Percentiles rank a stretch among this genome's conserved stretches.
Evolutionary conservation across 2,113 vertebrate species (phyloP).

Genomic region (Rhabdornis inornatus): DNA sequence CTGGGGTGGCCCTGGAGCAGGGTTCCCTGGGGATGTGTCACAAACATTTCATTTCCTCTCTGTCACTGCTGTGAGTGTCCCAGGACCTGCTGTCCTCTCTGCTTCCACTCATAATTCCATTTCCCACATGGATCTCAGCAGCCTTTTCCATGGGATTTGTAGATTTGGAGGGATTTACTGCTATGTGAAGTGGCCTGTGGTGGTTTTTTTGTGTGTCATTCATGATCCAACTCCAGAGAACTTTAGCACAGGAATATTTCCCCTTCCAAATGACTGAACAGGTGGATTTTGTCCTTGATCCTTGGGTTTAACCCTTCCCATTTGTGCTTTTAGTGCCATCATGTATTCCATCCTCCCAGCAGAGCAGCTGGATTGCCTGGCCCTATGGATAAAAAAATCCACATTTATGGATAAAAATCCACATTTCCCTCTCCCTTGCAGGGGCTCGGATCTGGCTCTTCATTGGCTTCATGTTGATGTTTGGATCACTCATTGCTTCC

Average conservation of each 20-base stretch:
- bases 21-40: background rate
- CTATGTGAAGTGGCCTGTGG: fast-evolving
- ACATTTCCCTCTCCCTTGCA: background rate
- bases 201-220: background rate
- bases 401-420: background rate
- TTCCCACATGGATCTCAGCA: background rate
- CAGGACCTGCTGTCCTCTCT: background rate
- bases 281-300: background rate
- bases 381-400: background rate
- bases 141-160: background rate
- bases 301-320: background rate
- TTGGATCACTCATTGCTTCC: conserved; percentile 89
- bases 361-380: background rate
- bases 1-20: background rate
- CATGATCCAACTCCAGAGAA: background rate
- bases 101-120: background rate
- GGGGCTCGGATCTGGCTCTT: conserved; percentile 92
- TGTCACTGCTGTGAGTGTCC: background rate
- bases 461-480: conserved; percentile 92
- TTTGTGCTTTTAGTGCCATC: background rate
- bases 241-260: background rate
- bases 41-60: background rate
- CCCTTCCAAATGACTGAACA: background rate
- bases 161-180: background rate
- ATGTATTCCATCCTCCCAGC: background rate